Evolutionary conservation across 2,888 invertebrate species (phyloP).

Genomic region (Philhelius pedissequus): DNA sequence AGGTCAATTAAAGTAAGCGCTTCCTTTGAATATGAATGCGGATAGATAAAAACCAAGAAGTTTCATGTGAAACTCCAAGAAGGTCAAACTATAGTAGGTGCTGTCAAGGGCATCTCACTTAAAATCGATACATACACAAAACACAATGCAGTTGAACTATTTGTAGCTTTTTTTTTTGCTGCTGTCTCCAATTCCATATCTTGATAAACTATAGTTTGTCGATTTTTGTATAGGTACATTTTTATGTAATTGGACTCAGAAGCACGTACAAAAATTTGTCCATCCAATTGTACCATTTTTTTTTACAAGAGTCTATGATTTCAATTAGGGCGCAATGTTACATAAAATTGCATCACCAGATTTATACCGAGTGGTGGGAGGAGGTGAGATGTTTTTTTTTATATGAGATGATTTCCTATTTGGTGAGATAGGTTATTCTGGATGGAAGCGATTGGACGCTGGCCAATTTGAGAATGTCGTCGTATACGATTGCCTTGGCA

Average conservation of each 20-base stretch:
- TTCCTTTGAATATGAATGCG: background rate
- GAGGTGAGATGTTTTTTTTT: background rate
- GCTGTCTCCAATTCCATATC: background rate
- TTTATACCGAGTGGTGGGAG: background rate
- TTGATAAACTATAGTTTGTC: background rate
- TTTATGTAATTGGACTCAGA: background rate
- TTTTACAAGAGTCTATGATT: background rate
- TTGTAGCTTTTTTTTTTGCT: background rate
- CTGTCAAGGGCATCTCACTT: background rate
- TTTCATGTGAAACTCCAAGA: background rate
- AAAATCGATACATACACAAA: background rate
- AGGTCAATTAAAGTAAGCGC: conserved; percentile 1
- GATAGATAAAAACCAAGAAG: background rate
- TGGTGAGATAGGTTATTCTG: background rate
- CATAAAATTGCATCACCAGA: background rate
- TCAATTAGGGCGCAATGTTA: conserved; percentile 8
- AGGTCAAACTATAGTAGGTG: background rate
- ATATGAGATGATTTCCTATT: conserved; percentile 1
- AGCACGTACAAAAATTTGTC: background rate
- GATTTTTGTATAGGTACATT: background rate
- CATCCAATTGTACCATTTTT: background rate
- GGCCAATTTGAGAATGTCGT: background rate
- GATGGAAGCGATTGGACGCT: background rate
- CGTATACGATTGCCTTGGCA: background rate
- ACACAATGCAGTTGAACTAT: background rate